A percentile compares a stretch with the other conserved stretches of the same genome.
Conservation (phyloP, 1,140 invertebrate species). For the Zaprionus camerounensis region DNA sequence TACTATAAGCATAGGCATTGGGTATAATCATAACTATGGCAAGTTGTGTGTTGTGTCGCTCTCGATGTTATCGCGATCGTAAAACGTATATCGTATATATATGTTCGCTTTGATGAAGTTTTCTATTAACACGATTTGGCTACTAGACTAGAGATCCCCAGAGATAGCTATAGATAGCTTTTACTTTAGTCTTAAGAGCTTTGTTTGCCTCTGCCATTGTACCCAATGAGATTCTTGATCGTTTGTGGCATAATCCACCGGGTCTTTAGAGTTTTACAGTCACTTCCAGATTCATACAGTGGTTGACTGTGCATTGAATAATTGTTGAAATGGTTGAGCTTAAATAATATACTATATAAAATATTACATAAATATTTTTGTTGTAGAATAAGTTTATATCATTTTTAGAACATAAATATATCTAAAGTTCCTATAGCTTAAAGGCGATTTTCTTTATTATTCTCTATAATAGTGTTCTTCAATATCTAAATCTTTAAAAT, state of each 20-base stretch:
- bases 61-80: slow-evolving; percentile 70
- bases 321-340: background rate
- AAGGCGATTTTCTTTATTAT: too few relatives aligned
- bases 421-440: too few relatives aligned
- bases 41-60: slow-evolving; percentile 37
- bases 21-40: slow-evolving; percentile 33
- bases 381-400: background rate
- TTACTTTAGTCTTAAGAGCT: slow-evolving; percentile 10
- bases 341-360: background rate
- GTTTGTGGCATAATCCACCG: slow-evolving; percentile 68
- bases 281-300: slow-evolving; percentile 30
- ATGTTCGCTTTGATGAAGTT: slow-evolving; percentile 53
- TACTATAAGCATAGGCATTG: background rate
- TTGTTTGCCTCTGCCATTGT: slow-evolving; percentile 31
- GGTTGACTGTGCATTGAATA: background rate
- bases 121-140: slow-evolving; percentile 61
- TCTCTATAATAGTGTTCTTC: too few relatives aligned
- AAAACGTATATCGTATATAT: slow-evolving; percentile 62
- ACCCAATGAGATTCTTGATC: slow-evolving; percentile 62
- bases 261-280: slow-evolving; percentile 27
- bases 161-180: slow-evolving; percentile 9
- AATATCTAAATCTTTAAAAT: too few relatives aligned
- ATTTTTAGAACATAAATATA: too few relatives aligned
- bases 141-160: slow-evolving; percentile 10
- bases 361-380: too few relatives aligned